phyloP scores from a whole-genome alignment of 2,888 invertebrate genomes.

The Drosophila pegasa region DNA sequence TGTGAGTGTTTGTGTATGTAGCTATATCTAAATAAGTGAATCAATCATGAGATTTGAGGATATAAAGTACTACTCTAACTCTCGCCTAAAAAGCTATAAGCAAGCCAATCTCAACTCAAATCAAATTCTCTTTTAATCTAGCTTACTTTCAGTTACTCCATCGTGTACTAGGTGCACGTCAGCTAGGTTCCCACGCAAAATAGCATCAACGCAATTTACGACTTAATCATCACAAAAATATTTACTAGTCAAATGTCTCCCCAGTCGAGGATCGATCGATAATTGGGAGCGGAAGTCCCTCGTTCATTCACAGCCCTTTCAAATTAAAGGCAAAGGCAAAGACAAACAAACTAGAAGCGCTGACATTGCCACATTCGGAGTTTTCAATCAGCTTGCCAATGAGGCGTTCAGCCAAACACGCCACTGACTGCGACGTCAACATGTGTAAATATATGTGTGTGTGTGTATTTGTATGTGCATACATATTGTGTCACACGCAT shows the following conservation, averaged over 20 bases:
- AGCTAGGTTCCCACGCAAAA: slow-evolving; percentile 71
- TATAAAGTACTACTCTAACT: background rate
- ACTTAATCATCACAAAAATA: slow-evolving; percentile 21
- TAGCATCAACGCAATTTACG: slow-evolving; percentile 65
- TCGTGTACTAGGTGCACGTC: background rate
- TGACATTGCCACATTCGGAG: slow-evolving; percentile 64
- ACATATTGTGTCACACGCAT: slow-evolving; percentile 8
- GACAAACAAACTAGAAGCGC: slow-evolving; percentile 51
- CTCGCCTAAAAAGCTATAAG: background rate
- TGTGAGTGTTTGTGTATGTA: background rate
- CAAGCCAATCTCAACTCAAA: background rate
- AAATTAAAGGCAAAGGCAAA: slow-evolving; percentile 58
- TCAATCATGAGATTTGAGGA: background rate
- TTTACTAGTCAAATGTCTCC: slow-evolving; percentile 27
- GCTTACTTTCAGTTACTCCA: background rate
- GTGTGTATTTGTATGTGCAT: background rate
- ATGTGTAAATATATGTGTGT: background rate
- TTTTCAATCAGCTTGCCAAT: slow-evolving; percentile 79
- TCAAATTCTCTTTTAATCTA: background rate
- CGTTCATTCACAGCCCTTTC: slow-evolving; percentile 67
- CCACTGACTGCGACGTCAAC: slow-evolving; percentile 24
- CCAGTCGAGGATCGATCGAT: slow-evolving; percentile 53
- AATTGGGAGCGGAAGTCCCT: slow-evolving; percentile 74
- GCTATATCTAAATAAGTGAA: too few relatives aligned
- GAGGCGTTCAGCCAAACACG: slow-evolving; percentile 78